phyloP scores from a whole-genome alignment of 2,888 invertebrate genomes.

The Buathra laborator region DNA sequence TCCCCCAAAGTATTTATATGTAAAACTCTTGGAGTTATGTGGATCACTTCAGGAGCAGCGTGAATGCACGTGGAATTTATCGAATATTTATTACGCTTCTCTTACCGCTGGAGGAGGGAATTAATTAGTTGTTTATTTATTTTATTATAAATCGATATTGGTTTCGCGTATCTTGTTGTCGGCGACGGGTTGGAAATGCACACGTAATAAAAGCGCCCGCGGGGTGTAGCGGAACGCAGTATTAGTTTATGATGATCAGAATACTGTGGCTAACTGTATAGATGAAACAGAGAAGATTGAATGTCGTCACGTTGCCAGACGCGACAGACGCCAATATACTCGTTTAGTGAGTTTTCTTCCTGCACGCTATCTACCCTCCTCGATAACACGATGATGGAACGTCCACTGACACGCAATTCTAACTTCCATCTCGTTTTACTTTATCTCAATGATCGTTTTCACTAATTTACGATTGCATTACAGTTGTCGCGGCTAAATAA shows the following conservation, averaged over 20 bases:
- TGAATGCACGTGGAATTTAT: background rate
- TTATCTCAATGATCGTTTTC: constrained; percentile 6
- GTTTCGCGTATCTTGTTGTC: background rate
- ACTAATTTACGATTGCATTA: constrained; percentile 19
- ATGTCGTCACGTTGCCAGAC: background rate
- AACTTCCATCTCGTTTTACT: constrained; percentile 23
- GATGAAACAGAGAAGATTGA: too few relatives aligned
- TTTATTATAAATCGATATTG: too few relatives aligned
- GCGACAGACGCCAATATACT: background rate
- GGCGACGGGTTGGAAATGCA: background rate
- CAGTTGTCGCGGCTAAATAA: background rate
- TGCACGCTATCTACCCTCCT: constrained; percentile 26
- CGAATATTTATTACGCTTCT: too few relatives aligned
- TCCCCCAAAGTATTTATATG: background rate
- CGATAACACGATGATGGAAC: constrained; percentile 6
- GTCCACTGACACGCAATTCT: constrained; percentile 19
- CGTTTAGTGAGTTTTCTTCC: constrained; percentile 14
- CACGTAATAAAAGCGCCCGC: background rate
- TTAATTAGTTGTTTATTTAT: too few relatives aligned
- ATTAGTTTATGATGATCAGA: background rate
- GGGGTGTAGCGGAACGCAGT: background rate
- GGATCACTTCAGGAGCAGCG: background rate
- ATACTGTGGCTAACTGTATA: too few relatives aligned
- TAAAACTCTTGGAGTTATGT: background rate
- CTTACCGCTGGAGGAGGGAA: background rate